These are phyloP conservation scores for Laticauda colubrina DNA, from an alignment of 2,113 vertebrate species.

Conservation along the genomic window DNA sequence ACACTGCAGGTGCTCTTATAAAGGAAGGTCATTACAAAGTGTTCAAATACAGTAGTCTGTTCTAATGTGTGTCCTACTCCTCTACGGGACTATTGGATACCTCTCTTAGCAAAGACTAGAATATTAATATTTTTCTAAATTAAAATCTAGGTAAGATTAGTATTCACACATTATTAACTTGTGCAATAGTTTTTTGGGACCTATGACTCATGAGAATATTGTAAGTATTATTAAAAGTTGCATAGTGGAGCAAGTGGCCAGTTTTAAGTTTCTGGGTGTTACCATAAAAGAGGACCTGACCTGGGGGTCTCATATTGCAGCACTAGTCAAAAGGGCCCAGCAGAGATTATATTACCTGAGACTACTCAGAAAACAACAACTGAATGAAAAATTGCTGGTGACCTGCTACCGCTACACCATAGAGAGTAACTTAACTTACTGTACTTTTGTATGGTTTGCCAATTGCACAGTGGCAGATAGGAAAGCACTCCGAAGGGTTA, in stretches of 20 bases:
- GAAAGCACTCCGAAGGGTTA: too few relatives aligned
- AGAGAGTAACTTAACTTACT: too few relatives aligned
- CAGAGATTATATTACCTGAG: too few relatives aligned
- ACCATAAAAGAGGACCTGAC: too few relatives aligned
- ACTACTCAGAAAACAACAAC: too few relatives aligned
- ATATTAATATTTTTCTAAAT: neutral
- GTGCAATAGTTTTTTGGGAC: neutral
- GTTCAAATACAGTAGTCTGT: neutral
- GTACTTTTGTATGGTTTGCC: too few relatives aligned
- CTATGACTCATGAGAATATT: neutral
- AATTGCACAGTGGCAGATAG: too few relatives aligned
- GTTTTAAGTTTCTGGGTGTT: too few relatives aligned
- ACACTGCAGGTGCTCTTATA: neutral
- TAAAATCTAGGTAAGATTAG: neutral
- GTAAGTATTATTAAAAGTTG: neutral
- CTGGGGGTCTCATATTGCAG: too few relatives aligned
- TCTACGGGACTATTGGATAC: neutral
- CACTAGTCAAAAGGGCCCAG: too few relatives aligned
- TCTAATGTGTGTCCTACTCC: neutral
- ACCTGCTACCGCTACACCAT: too few relatives aligned
- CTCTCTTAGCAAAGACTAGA: neutral
- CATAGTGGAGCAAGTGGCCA: neutral
- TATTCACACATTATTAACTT: neutral
- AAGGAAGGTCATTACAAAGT: neutral
- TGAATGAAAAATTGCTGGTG: too few relatives aligned